Percentiles rank a stretch among this genome's conserved stretches.
phyloP scores from a whole-genome alignment of 2,888 invertebrate genomes.

The Drosophila austrosaltans region DNA sequence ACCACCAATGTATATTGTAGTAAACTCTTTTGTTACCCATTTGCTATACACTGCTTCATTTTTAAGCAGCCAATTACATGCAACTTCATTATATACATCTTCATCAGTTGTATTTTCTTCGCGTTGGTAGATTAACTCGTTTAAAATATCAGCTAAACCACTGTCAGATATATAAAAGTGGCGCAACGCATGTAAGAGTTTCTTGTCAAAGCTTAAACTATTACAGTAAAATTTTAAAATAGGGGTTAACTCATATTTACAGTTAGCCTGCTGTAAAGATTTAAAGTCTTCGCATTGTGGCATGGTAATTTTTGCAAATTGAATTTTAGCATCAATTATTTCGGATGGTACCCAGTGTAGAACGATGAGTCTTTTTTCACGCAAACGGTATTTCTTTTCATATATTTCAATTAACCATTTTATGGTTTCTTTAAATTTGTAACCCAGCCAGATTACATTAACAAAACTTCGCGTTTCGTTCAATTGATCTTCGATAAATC shows the following conservation, averaged over 20 bases:
- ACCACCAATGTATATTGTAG: slow-evolving; percentile 73
- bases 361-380: slow-evolving; percentile 84
- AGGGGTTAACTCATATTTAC: slow-evolving; percentile 88
- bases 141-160: slow-evolving; percentile 41
- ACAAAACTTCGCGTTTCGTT: slow-evolving; percentile 85
- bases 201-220: slow-evolving; percentile 84
- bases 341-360: slow-evolving; percentile 88
- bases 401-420: slow-evolving; percentile 79
- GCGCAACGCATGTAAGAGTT: slow-evolving; percentile 59
- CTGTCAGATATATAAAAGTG: slow-evolving; percentile 60
- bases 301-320: slow-evolving; percentile 86
- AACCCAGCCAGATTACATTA: slow-evolving; percentile 89
- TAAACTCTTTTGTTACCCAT: slow-evolving; percentile 82
- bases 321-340: slow-evolving; percentile 84
- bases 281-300: slow-evolving; percentile 85
- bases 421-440: slow-evolving; percentile 84
- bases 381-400: slow-evolving; percentile 22
- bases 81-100: slow-evolving; percentile 79
- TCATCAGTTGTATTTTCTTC: slow-evolving; percentile 4
- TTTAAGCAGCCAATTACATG: slow-evolving; percentile 88
- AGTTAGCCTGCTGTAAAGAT: slow-evolving; percentile 81
- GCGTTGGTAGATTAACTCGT: slow-evolving; percentile 34
- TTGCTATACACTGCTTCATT: slow-evolving; percentile 83
- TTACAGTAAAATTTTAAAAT: slow-evolving; percentile 88
- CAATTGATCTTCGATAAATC: slow-evolving; percentile 86